Evolutionary conservation across 2,113 vertebrate genomes (phyloP).

Genomic region (Psephotus haematonotus): DNA sequence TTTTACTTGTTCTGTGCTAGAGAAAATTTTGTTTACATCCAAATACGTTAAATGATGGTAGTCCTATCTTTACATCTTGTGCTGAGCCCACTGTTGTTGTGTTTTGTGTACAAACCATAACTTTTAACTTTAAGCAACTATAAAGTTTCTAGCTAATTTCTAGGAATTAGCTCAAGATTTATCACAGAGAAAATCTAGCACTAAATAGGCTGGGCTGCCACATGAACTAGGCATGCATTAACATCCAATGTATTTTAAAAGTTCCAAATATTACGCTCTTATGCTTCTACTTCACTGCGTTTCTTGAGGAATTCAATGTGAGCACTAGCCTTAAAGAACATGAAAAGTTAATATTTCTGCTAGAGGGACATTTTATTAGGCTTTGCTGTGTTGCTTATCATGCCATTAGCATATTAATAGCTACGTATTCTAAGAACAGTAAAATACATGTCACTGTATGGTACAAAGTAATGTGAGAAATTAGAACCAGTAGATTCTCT

Average conservation of each 20-base stretch:
- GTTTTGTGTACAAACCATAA: not conserved
- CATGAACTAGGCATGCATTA: not conserved
- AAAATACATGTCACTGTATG: not conserved
- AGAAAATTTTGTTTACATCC: not conserved
- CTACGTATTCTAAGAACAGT: constrained; percentile 46
- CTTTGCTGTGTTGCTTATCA: constrained; percentile 17
- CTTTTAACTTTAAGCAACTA: not conserved
- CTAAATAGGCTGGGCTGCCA: not conserved
- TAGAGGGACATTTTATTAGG: constrained; percentile 35
- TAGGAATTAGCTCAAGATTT: not conserved
- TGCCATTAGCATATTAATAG: constrained; percentile 40
- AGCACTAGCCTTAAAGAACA: constrained; percentile 15
- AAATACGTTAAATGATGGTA: not conserved
- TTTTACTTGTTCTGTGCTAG: not conserved
- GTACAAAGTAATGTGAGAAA: constrained; percentile 38
- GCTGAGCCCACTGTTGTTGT: not conserved
- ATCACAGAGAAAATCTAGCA: not conserved
- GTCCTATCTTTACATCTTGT: not conserved
- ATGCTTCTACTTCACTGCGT: constrained; percentile 6
- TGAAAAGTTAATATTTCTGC: constrained; percentile 38
- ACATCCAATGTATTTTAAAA: constrained; percentile 3
- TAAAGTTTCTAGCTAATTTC: not conserved
- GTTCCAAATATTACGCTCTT: not conserved
- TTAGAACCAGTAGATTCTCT: constrained; percentile 23
- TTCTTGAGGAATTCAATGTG: constrained; percentile 29